Conservation (phyloP, 2,113 vertebrate species). For the Ceyx cyanopectus region DNA sequence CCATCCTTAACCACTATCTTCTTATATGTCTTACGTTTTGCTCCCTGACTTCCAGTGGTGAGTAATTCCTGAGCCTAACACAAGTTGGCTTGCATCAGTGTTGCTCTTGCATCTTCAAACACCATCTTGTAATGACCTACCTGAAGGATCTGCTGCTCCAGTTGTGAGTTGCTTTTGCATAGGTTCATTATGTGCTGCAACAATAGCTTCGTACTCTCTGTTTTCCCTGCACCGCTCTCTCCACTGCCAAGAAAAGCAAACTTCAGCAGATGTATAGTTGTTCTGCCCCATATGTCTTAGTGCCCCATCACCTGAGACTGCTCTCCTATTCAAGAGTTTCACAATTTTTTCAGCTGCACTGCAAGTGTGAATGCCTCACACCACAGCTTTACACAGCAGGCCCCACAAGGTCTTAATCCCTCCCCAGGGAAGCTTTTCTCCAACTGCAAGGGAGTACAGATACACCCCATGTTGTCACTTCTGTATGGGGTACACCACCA, state of each 20-base stretch:
- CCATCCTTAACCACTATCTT: neutral
- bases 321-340: neutral
- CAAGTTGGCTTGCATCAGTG: neutral
- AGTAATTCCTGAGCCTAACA: neutral
- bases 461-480: neutral
- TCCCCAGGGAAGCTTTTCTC: neutral
- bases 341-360: neutral
- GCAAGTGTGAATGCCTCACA: neutral
- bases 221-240: constrained; percentile 84
- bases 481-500: neutral
- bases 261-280: neutral
- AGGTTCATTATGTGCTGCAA: constrained; percentile 80
- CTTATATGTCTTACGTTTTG: neutral
- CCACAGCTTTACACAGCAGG: neutral
- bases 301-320: neutral
- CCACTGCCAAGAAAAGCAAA: constrained; percentile 70
- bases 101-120: neutral
- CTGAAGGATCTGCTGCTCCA: constrained; percentile 83
- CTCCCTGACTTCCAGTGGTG: neutral
- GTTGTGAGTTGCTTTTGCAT: constrained; percentile 76
- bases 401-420: neutral
- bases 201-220: constrained; percentile 80
- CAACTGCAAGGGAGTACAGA: neutral
- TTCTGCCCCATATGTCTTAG: neutral
- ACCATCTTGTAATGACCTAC: constrained; percentile 37